Percentiles rank a stretch among this genome's conserved stretches.
phyloP scores from a whole-genome alignment of 2,113 vertebrate genomes.

The Sinocyclocheilus anshuiensis region DNA sequence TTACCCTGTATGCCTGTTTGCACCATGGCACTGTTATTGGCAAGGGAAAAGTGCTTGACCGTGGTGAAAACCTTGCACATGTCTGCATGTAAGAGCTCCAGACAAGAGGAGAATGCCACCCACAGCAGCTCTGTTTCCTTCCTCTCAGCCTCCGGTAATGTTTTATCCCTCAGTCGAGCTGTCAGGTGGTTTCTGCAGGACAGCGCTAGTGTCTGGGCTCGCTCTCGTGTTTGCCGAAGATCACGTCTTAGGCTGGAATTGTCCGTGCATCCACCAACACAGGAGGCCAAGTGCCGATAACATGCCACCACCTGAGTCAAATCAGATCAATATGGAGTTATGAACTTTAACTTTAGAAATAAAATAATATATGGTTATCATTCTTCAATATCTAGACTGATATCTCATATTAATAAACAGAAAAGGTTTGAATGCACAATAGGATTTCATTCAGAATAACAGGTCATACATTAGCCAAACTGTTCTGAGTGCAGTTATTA shows the following conservation, averaged over 20 bases:
- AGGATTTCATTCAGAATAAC: background rate
- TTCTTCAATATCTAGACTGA: background rate
- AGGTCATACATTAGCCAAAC: background rate
- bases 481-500: background rate
- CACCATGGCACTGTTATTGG: slow-evolving; percentile 63
- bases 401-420: background rate
- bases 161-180: slow-evolving; percentile 72
- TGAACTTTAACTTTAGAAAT: background rate
- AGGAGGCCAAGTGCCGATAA: slow-evolving; percentile 77
- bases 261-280: slow-evolving; percentile 77
- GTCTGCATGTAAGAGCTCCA: slow-evolving; percentile 80
- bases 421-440: background rate
- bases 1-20: slow-evolving; percentile 79
- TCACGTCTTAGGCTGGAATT: slow-evolving; percentile 72
- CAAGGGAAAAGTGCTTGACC: slow-evolving; percentile 68
- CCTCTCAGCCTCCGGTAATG: slow-evolving; percentile 69
- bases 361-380: background rate
- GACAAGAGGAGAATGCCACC: slow-evolving; percentile 80
- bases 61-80: slow-evolving; percentile 80
- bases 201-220: slow-evolving; percentile 69
- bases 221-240: slow-evolving; percentile 73
- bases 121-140: slow-evolving; percentile 78
- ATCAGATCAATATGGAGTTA: background rate
- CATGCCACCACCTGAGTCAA: slow-evolving; percentile 77
- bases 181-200: slow-evolving; percentile 72